These are phyloP conservation scores for Theretra japonica DNA, from an alignment of 2,888 invertebrate genomes.

Conservation along the genomic window DNA sequence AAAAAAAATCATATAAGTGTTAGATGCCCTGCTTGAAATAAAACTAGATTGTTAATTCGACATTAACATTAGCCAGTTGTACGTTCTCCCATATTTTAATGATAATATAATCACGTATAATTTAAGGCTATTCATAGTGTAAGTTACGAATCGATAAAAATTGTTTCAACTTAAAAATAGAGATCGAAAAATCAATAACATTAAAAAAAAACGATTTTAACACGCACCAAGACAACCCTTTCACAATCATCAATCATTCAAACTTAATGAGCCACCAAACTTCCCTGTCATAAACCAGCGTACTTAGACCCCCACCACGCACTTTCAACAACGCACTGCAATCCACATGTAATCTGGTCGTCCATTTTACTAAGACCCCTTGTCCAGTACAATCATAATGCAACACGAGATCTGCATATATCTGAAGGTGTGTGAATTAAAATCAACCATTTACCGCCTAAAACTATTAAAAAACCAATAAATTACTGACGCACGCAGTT, in stretches of 20 bases:
- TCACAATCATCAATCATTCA: conserved; percentile 64
- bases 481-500: conserved; percentile 70
- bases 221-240: conserved; percentile 44
- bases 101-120: too few species aligned
- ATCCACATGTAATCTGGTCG: conserved; percentile 45
- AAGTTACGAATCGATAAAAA: too few species aligned
- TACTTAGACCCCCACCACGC: conserved; percentile 45
- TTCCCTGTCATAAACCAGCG: conserved; percentile 56
- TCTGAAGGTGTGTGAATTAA: neutral
- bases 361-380: conserved; percentile 45
- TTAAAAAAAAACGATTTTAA: neutral
- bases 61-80: too few species aligned
- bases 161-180: too few species aligned
- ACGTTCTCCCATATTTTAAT: too few species aligned
- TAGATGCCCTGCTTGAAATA: too few species aligned
- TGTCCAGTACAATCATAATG: neutral
- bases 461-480: conserved; percentile 74
- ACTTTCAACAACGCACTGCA: conserved; percentile 36
- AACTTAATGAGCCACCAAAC: conserved; percentile 69
- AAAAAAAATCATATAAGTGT: too few species aligned
- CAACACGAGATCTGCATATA: conserved; percentile 37
- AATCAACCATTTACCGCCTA: conserved; percentile 62
- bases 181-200: neutral
- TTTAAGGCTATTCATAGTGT: too few species aligned
- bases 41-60: too few species aligned